phyloP scores from a whole-genome alignment of 2,113 vertebrate genomes.

The Phalacrocorax brasilianus region DNA sequence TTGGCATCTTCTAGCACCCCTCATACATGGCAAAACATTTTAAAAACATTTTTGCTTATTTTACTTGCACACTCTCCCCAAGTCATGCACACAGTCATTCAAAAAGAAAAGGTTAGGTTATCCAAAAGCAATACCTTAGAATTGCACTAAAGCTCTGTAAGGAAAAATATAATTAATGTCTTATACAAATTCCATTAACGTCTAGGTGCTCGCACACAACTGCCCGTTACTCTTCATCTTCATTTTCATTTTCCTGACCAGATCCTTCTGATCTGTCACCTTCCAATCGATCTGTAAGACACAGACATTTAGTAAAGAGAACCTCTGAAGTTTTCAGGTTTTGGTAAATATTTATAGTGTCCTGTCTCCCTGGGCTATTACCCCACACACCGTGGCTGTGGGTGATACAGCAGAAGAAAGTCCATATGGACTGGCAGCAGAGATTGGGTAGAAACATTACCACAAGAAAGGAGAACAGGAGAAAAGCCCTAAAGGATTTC shows the following conservation, averaged over 20 bases:
- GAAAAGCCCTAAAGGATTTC: background rate
- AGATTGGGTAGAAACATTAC: background rate
- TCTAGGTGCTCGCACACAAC: conserved; percentile 77
- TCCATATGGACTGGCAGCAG: background rate
- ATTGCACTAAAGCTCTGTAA: conserved; percentile 90
- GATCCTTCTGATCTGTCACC: conserved; percentile 95
- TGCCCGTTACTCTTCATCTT: conserved; percentile 86
- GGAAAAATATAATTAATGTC: conserved; percentile 90
- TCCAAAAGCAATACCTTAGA: conserved; percentile 85
- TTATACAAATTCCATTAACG: conserved; percentile 84
- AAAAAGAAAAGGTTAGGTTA: conserved; percentile 83
- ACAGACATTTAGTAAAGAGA: background rate
- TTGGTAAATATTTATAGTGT: background rate
- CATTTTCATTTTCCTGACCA: conserved; percentile 89
- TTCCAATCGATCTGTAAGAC: conserved; percentile 86
- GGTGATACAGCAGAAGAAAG: background rate
- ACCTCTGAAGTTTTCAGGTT: background rate
- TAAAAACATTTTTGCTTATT: conserved; percentile 74
- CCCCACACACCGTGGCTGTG: background rate
- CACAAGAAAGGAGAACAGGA: background rate
- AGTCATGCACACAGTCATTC: conserved; percentile 80
- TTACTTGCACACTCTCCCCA: conserved; percentile 77
- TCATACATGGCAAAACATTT: conserved; percentile 74
- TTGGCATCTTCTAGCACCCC: conserved; percentile 79
- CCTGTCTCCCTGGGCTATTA: background rate